phyloP scores from a whole-genome alignment of 2,888 invertebrate species.

The Hyalella azteca region DNA sequence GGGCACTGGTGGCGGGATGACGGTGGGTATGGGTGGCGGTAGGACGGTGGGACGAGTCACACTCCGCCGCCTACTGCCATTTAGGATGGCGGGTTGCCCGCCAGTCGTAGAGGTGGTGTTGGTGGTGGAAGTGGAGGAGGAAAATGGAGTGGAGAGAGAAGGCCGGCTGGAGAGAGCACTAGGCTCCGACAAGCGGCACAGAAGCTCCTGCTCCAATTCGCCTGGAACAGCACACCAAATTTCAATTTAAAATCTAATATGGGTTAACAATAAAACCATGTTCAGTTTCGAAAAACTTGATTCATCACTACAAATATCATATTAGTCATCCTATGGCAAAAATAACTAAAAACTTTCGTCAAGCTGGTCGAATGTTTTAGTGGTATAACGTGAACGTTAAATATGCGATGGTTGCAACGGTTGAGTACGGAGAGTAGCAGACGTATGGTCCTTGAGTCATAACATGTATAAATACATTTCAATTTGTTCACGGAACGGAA shows the following conservation, averaged over 20 bases:
- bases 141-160: conserved; percentile 23
- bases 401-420: too few species aligned
- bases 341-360: too few species aligned
- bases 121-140: not conserved
- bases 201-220: conserved; percentile 25
- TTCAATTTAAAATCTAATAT: not conserved
- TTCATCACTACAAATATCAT: too few species aligned
- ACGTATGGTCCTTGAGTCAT: too few species aligned
- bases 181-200: not conserved
- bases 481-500: too few species aligned
- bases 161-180: not conserved
- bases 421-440: too few species aligned
- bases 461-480: too few species aligned
- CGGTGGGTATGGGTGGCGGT: not conserved
- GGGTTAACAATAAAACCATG: too few species aligned
- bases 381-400: too few species aligned
- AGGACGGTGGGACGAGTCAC: not conserved
- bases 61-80: conserved; percentile 1
- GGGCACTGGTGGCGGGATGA: not conserved
- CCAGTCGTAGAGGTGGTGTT: not conserved
- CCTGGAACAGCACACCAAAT: not conserved
- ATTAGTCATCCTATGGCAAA: too few species aligned
- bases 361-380: too few species aligned
- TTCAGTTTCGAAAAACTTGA: too few species aligned
- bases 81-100: not conserved